These are phyloP conservation scores for Eudasyphora cyanicolor DNA, from an alignment of 2,888 invertebrate genomes.

Conservation along the genomic window DNA sequence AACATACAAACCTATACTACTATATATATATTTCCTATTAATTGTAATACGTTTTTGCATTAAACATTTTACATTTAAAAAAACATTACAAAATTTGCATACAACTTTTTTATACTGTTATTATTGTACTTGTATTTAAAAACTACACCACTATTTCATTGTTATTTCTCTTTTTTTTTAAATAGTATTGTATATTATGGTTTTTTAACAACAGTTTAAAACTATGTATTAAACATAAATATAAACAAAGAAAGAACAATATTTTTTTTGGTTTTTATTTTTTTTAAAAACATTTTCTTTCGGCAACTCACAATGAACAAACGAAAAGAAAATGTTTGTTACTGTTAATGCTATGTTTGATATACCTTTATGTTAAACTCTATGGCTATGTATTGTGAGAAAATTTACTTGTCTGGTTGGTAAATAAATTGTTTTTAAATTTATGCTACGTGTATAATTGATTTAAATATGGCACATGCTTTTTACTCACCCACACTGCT, in stretches of 20 bases:
- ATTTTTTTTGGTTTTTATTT: background rate
- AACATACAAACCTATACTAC: slow-evolving; percentile 40
- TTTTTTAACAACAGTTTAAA: background rate
- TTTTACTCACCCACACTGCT: no score
- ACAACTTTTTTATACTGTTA: slow-evolving; percentile 14
- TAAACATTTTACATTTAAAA: slow-evolving; percentile 21
- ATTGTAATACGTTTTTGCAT: slow-evolving; percentile 18
- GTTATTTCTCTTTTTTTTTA: slow-evolving; percentile 48
- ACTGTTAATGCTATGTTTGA: no score
- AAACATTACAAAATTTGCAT: slow-evolving; percentile 4
- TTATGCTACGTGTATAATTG: no score
- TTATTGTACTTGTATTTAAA: slow-evolving; percentile 25
- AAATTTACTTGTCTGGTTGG: no score
- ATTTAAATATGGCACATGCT: no score
- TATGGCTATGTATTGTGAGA: no score
- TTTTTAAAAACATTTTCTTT: background rate
- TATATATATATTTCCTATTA: slow-evolving; percentile 7
- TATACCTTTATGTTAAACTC: no score
- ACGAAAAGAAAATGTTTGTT: no score
- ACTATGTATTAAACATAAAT: slow-evolving; percentile 22
- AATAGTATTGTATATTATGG: slow-evolving; percentile 57
- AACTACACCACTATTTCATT: background rate
- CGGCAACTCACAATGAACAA: no score
- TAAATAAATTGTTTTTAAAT: no score
- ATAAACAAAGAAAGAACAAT: slow-evolving; percentile 61